phyloP scores from a whole-genome alignment of 2,797 vertebrate genomes.

The Sebastes ruberrimus region DNA sequence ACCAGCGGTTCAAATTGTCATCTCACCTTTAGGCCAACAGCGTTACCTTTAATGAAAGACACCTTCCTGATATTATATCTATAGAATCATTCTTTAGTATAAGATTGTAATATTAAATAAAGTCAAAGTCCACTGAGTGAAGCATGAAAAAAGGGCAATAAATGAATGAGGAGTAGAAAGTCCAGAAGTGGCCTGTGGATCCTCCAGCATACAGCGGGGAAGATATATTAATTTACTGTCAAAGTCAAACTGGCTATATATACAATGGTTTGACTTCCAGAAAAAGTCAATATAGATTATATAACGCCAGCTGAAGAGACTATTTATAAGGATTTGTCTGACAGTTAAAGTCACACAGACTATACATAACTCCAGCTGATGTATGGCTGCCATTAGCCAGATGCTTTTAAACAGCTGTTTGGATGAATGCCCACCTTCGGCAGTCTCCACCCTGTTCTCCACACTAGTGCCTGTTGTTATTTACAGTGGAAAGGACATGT shows the following conservation, averaged over 20 bases:
- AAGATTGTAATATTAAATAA: neutral
- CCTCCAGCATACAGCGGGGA: neutral
- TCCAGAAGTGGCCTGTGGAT: neutral
- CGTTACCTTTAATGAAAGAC: no score
- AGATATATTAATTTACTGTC: neutral
- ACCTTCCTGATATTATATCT: neutral
- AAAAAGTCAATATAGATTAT: conserved; percentile 41
- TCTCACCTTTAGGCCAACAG: no score
- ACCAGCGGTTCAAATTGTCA: no score
- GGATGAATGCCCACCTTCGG: conserved; percentile 33
- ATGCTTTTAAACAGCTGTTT: conserved; percentile 65
- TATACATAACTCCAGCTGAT: conserved; percentile 54
- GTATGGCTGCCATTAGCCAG: conserved; percentile 59
- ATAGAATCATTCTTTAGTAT: neutral
- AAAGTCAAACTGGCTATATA: conserved; percentile 28
- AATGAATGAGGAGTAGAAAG: neutral
- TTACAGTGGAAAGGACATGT: conserved; percentile 39
- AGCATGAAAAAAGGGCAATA: neutral
- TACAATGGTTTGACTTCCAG: conserved; percentile 32
- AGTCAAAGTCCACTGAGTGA: neutral
- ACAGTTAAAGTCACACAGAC: conserved; percentile 60
- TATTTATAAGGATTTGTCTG: conserved; percentile 49
- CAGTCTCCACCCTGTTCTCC: neutral
- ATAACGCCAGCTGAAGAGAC: conserved; percentile 26
- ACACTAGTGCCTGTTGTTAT: conserved; percentile 25